Evolutionary conservation across 2,888 invertebrate genomes (phyloP), one percentile per base, ranked within the genome.

Genomic region (Caenorhabditis imperialis): DNA sequence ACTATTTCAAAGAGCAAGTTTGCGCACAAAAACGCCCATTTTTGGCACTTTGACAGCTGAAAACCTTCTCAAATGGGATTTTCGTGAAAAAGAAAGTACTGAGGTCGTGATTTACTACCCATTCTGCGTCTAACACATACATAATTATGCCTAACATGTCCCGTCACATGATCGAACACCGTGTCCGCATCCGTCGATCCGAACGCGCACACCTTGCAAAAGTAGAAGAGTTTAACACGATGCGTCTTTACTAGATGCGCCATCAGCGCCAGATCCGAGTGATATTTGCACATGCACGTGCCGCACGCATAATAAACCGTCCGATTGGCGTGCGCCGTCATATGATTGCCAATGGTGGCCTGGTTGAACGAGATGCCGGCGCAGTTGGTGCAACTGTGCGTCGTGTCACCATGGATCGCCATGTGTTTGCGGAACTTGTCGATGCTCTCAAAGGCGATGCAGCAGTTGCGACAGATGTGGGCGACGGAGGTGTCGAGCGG

Each of bases 401-500:
- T 40, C 7, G 74, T 61, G 3, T 42, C 25, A 1, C 76, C 74
- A 47, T 79, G 79, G 16, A 54, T 44, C n/a, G 69, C 72, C 60
- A 65, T 69, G 45, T 78, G 78, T 10, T 42, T 14, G 1, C n/a
- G 16, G 37, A 50, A 70, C 8, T 42, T 47, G 6, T 2, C 1
- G 1, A n/a, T n/a, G 18, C 18, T 54, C 50, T 78, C 78, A 33
- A 76, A 78, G 0, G 58, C 71, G 1, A 74, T 27, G 16, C 60
- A 72, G 35, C 79, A 79, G 27, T 63, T 72, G 5, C 74, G 55
- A 33, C 79, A 79, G 10, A 79, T 22, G 12, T 20, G 75, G 8
- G 48, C 40, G 12, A 12, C 12, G 10, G 12, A 10, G 0, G 37
- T 40, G 8, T 37, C 44, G 3, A 48, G 0, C 1, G 79, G 79